These are phyloP conservation scores for Gymnothorax javanicus DNA, from an alignment of 2,797 vertebrate genomes.

Conservation along the genomic window DNA sequence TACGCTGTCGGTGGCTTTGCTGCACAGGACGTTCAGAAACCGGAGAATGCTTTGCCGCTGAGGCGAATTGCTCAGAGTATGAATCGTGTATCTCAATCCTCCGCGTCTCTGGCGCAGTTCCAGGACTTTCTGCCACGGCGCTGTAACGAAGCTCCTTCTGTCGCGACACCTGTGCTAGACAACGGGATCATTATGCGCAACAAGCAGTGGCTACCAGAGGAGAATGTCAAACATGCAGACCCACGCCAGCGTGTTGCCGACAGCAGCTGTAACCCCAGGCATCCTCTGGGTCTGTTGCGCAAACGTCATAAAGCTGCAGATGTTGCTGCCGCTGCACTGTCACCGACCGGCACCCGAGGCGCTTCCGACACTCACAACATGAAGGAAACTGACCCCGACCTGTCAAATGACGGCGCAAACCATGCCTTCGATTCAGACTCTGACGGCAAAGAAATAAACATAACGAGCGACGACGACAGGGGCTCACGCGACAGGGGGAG, in stretches of 20 bases:
- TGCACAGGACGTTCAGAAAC: conserved; percentile 62
- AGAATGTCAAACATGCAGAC: conserved; percentile 62
- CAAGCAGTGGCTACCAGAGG: conserved; percentile 71
- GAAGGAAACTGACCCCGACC: conserved; percentile 39
- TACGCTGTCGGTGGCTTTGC: conserved; percentile 61
- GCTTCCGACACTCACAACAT: conserved; percentile 32
- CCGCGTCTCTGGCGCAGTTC: conserved; percentile 58
- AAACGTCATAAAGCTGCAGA: conserved; percentile 52
- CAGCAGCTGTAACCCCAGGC: conserved; percentile 62
- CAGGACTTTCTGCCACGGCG: conserved; percentile 63
- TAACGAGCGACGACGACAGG: conserved; percentile 76
- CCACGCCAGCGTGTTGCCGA: conserved; percentile 60
- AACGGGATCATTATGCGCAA: conserved; percentile 72
- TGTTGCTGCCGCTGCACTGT: conserved; percentile 37
- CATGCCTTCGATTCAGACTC: conserved; percentile 60
- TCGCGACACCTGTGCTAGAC: conserved; percentile 70
- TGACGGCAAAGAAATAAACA: conserved; percentile 81
- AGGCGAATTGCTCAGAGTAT: conserved; percentile 61
- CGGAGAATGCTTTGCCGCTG: conserved; percentile 55
- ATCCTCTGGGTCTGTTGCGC: conserved; percentile 54
- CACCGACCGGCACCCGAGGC: conserved; percentile 48
- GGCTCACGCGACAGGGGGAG: conserved; percentile 41
- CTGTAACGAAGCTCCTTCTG: conserved; percentile 54
- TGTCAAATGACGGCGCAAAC: conserved; percentile 23
- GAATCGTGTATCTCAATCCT: conserved; percentile 65